Conservation (phyloP, 2,797 vertebrate genomes). For the Uromys caudimaculatus region DNA sequence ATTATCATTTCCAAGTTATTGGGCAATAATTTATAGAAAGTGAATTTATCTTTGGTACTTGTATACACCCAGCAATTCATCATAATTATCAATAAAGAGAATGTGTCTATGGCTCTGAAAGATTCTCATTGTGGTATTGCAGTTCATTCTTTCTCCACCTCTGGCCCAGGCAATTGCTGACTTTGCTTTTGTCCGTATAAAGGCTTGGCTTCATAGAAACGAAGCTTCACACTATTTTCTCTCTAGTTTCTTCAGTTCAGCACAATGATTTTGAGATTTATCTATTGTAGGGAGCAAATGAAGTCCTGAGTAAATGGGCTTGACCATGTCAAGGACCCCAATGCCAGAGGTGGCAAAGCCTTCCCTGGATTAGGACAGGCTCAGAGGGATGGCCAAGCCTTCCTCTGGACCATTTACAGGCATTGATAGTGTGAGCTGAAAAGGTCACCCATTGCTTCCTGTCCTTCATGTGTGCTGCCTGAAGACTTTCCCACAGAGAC, state of each 20-base stretch:
- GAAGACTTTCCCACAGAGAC: background rate
- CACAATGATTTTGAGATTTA: slow-evolving; percentile 40
- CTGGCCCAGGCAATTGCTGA: background rate
- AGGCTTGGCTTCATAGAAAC: background rate
- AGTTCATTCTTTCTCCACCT: background rate
- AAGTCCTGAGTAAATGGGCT: background rate
- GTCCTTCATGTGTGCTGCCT: background rate
- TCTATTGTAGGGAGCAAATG: background rate
- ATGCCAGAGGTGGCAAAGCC: background rate
- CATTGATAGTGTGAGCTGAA: background rate
- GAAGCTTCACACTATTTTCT: slow-evolving; percentile 12
- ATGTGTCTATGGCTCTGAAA: background rate
- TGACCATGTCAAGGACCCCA: too few relatives aligned
- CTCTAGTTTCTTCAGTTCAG: background rate
- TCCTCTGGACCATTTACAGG: background rate
- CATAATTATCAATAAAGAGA: background rate
- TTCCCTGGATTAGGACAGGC: background rate
- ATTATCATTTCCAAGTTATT: background rate
- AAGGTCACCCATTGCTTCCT: background rate
- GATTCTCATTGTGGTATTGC: background rate
- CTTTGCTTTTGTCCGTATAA: slow-evolving; percentile 2
- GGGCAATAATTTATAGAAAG: slow-evolving; percentile 44
- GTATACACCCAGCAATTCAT: background rate
- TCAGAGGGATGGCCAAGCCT: background rate
- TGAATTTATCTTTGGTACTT: slow-evolving; percentile 34